A percentile compares a stretch with the other conserved stretches of the same genome.
These are phyloP conservation scores for Rousettus madagascariensis DNA, from an alignment of 2,797 vertebrate genomes.

Conservation along the genomic window DNA sequence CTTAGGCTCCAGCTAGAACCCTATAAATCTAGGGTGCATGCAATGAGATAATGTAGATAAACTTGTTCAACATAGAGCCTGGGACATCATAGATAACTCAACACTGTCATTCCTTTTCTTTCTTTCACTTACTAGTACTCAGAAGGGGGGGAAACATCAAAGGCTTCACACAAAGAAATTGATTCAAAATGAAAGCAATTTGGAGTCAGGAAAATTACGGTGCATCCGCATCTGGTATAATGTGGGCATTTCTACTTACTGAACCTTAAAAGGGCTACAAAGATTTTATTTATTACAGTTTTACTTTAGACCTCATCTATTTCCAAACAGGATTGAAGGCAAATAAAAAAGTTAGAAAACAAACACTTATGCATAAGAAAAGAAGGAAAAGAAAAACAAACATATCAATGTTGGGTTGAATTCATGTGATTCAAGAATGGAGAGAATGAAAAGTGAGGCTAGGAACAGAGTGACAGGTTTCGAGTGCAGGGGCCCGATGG, in stretches of 20 bases:
- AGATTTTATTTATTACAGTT: conserved; percentile 38
- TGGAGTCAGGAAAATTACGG: conserved; percentile 38
- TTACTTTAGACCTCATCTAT: conserved; percentile 23
- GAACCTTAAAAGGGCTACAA: conserved; percentile 12
- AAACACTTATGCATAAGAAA: not conserved
- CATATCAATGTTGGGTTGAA: not conserved
- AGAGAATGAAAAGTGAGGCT: not conserved
- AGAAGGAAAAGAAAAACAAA: not conserved
- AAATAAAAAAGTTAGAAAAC: not conserved
- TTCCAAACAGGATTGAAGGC: not conserved
- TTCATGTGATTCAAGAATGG: not conserved
- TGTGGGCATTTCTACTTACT: not conserved
- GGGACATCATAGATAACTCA: conserved; percentile 21
- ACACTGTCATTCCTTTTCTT: conserved; percentile 6
- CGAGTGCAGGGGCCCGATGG: accelerated
- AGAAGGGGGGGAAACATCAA: not conserved
- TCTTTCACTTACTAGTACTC: conserved; percentile 19
- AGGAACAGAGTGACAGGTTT: not conserved
- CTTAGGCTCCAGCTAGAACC: not conserved
- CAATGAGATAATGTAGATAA: not conserved
- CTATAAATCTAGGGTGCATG: not conserved
- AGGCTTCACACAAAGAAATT: conserved; percentile 54
- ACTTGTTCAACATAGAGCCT: not conserved
- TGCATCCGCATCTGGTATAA: not conserved
- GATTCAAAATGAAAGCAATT: conserved; percentile 65